Percentiles rank a stretch among this genome's conserved stretches.
phyloP scores from a whole-genome alignment of 2,113 vertebrate genomes.

The Ariopsis seemanni region DNA sequence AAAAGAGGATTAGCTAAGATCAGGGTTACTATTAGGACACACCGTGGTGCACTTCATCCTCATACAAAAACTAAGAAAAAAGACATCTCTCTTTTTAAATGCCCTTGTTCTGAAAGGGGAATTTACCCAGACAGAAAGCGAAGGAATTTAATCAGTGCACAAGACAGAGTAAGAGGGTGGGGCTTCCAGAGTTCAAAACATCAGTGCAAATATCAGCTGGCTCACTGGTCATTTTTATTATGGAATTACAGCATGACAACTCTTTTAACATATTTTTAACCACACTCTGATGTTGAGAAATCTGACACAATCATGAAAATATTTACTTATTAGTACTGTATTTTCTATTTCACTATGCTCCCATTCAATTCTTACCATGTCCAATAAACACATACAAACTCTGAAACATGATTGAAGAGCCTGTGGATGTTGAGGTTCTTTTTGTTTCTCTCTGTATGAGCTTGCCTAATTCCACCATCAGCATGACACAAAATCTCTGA shows the following conservation, averaged over 20 bases:
- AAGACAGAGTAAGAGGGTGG: too few species aligned
- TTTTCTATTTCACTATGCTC: not conserved
- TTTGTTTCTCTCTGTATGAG: constrained; percentile 48
- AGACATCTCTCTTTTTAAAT: not conserved
- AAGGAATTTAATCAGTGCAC: not conserved
- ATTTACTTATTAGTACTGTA: not conserved
- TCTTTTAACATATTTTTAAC: not conserved
- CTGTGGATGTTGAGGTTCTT: constrained; percentile 59
- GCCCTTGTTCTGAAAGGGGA: not conserved
- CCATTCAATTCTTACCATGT: not conserved
- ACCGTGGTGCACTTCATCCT: too few species aligned
- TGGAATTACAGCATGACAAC: not conserved
- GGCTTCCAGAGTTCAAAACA: too few species aligned
- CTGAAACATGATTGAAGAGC: not conserved
- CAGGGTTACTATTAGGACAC: not conserved
- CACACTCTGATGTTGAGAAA: not conserved
- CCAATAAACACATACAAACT: not conserved
- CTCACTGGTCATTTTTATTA: not conserved
- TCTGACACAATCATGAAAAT: not conserved
- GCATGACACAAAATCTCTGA: constrained; percentile 50
- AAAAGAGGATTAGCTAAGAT: not conserved
- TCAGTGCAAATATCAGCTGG: too few species aligned
- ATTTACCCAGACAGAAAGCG: not conserved
- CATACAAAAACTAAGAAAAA: not conserved
- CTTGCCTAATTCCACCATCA: constrained; percentile 54